Evolutionary conservation across 2,888 invertebrate species (phyloP).

Genomic region (Hirtodrosophila duncani): DNA sequence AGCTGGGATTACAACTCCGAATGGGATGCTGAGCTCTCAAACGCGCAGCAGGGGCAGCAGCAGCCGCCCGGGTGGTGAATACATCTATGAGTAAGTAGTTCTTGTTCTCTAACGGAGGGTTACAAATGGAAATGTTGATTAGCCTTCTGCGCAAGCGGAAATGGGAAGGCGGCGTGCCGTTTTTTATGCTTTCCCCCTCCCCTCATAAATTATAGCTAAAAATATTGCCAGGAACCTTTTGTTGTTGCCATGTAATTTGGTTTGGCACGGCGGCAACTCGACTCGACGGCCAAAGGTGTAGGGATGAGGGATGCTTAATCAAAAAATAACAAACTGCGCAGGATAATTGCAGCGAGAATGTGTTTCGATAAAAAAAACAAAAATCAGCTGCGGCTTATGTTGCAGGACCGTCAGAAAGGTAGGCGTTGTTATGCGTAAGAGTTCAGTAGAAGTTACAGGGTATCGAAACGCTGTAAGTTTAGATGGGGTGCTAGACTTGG

Average conservation of each 20-base stretch:
- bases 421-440: too few species aligned
- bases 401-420: too few species aligned
- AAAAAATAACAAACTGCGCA: constrained; percentile 69
- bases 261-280: constrained; percentile 59
- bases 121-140: constrained; percentile 58
- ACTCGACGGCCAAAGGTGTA: too few species aligned
- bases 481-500: too few species aligned
- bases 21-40: constrained; percentile 28
- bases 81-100: constrained; percentile 8
- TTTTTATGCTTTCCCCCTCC: constrained; percentile 20
- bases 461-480: too few species aligned
- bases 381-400: too few species aligned
- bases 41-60: too few species aligned
- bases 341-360: constrained; percentile 56
- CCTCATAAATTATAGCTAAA: constrained; percentile 59
- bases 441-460: too few species aligned
- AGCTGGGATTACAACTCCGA: constrained; percentile 73
- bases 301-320: constrained; percentile 42
- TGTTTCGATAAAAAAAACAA: constrained; percentile 53
- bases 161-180: constrained; percentile 48
- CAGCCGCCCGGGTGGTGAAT: constrained; percentile 64
- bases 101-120: constrained; percentile 40
- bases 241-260: constrained; percentile 68
- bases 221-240: constrained; percentile 32
- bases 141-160: constrained; percentile 72